Evolutionary conservation across 2,888 invertebrate species (phyloP).

Genomic region (Parascotia fuliginaria): DNA sequence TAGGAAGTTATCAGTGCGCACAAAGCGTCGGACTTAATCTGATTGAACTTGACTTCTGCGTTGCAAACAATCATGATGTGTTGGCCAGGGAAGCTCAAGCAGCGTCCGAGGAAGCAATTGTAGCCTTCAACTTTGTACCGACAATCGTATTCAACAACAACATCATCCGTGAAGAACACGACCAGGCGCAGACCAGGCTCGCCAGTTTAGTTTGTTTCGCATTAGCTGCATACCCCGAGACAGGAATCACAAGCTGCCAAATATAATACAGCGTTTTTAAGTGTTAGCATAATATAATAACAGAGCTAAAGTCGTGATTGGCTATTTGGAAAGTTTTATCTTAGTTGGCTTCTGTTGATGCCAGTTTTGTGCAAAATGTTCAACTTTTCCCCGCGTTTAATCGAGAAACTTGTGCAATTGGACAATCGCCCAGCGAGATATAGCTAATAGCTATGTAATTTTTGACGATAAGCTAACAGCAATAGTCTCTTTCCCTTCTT

Average conservation of each 20-base stretch:
- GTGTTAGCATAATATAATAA: slow-evolving; percentile 11
- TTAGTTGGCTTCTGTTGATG: slow-evolving; percentile 50
- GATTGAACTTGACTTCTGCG: slow-evolving; percentile 63
- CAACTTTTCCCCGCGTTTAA: slow-evolving; percentile 63
- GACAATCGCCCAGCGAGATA: slow-evolving; percentile 63
- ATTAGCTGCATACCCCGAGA: slow-evolving; percentile 57
- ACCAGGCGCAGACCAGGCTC: slow-evolving; percentile 48
- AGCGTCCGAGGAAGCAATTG: slow-evolving; percentile 54
- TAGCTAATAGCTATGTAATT: slow-evolving; percentile 59
- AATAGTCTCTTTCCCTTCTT: slow-evolving; percentile 34
- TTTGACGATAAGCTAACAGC: slow-evolving; percentile 56
- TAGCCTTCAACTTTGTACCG: slow-evolving; percentile 62
- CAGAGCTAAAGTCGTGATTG: slow-evolving; percentile 34
- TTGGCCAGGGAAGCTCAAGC: slow-evolving; percentile 60
- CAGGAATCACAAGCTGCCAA: slow-evolving; percentile 58
- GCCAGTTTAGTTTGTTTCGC: slow-evolving; percentile 64
- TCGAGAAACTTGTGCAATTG: slow-evolving; percentile 70
- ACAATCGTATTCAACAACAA: slow-evolving; percentile 65
- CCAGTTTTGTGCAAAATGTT: slow-evolving; percentile 56
- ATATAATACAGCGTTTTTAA: slow-evolving; percentile 28
- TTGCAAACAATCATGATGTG: slow-evolving; percentile 53
- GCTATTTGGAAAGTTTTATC: slow-evolving; percentile 63
- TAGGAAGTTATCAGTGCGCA: slow-evolving; percentile 64
- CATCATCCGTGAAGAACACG: slow-evolving; percentile 43
- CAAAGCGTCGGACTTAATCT: slow-evolving; percentile 57